Conservation (phyloP, 2,113 vertebrate genomes). For the Sus scrofa region DNA sequence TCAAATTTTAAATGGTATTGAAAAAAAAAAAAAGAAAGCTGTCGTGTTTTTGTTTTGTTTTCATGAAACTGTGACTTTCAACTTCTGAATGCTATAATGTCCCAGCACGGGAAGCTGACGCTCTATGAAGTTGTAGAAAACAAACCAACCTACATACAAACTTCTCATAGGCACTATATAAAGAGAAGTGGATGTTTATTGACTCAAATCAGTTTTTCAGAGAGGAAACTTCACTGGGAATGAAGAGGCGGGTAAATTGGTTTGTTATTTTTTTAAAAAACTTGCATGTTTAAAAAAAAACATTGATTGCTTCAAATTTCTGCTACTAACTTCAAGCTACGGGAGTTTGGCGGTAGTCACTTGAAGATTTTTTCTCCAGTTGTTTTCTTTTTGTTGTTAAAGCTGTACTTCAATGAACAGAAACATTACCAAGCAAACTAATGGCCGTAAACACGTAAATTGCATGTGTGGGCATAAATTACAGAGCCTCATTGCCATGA, state of each 20-base stretch:
- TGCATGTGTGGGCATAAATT: constrained; percentile 98
- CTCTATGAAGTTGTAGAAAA: constrained; percentile 90
- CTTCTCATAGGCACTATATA: constrained; percentile 89
- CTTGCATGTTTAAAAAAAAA: constrained; percentile 94
- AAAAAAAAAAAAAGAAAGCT: constrained; percentile 84
- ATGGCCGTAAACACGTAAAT: constrained; percentile 94
- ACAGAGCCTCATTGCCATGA: constrained; percentile 94
- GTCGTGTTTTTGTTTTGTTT: constrained; percentile 87
- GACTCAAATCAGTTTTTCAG: constrained; percentile 92
- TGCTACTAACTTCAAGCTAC: constrained; percentile 92
- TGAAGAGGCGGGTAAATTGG: constrained; percentile 88
- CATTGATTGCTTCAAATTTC: constrained; percentile 94
- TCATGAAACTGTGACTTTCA: constrained; percentile 94
- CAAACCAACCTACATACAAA: constrained; percentile 85
- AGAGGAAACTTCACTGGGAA: constrained; percentile 89
- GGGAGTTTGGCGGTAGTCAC: constrained; percentile 91
- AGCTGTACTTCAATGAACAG: constrained; percentile 93
- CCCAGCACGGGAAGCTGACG: constrained; percentile 82
- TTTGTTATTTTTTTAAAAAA: constrained; percentile 89
- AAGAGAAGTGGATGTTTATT: constrained; percentile 94
- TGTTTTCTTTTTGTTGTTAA: constrained; percentile 86
- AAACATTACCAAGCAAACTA: constrained; percentile 93
- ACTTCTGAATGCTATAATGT: constrained; percentile 85
- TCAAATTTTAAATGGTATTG: constrained; percentile 85
- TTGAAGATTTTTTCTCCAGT: constrained; percentile 86